Evolutionary conservation across 1,140 invertebrate genomes (phyloP).

Genomic region (Hyphantria cunea): DNA sequence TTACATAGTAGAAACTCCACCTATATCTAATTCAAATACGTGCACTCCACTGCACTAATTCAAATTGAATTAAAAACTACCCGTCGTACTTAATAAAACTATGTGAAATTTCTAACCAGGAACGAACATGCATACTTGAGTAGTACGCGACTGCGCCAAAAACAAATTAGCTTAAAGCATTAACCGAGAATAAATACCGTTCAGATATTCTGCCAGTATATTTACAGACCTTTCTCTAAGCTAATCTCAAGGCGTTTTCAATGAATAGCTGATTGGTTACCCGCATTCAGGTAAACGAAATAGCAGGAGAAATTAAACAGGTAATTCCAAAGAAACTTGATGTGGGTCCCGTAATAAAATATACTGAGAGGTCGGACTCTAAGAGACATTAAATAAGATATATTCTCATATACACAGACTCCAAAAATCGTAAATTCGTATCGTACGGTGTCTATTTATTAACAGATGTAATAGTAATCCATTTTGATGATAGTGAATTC

Average conservation of each 20-base stretch:
- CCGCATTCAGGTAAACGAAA: conserved; percentile 20
- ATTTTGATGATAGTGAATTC: too few relatives aligned
- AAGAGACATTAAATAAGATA: conserved; percentile 20
- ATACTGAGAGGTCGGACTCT: conserved; percentile 19
- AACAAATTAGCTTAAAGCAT: background rate
- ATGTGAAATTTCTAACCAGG: too few relatives aligned
- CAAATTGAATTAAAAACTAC: too few relatives aligned
- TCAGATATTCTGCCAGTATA: background rate
- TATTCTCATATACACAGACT: conserved; percentile 1
- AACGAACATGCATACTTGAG: background rate
- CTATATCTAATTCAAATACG: too few relatives aligned
- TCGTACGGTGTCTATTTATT: too few relatives aligned
- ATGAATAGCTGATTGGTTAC: conserved; percentile 29
- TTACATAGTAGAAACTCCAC: too few relatives aligned
- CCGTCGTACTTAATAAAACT: too few relatives aligned
- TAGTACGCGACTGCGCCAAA: background rate
- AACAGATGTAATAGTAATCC: too few relatives aligned
- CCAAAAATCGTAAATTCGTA: too few relatives aligned
- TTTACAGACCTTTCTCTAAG: background rate
- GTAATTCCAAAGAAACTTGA: conserved; percentile 46
- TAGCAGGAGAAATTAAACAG: conserved; percentile 37
- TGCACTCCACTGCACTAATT: too few relatives aligned
- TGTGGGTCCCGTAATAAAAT: conserved; percentile 48
- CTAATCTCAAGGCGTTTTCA: conserved; percentile 12
- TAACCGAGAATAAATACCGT: background rate